phyloP scores from a whole-genome alignment of 2,797 vertebrate genomes.

The Rallus crepitans region DNA sequence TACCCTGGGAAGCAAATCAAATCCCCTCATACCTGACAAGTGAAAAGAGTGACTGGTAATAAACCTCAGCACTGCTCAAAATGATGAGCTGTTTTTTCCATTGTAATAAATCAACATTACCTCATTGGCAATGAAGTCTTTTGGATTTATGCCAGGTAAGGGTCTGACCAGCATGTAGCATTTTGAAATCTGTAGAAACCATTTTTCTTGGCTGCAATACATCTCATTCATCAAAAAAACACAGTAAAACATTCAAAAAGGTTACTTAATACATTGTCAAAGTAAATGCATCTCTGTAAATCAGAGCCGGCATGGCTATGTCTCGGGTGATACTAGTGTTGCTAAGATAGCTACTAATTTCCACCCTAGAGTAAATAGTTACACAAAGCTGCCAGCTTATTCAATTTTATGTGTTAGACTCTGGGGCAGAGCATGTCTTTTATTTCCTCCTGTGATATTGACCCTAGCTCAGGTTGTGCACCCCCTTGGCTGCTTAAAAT shows the following conservation, averaged over 20 bases:
- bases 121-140: neutral
- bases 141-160: conserved; percentile 29
- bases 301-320: conserved; percentile 41
- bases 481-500: conserved; percentile 41
- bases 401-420: conserved; percentile 74
- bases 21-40: neutral
- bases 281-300: conserved; percentile 57
- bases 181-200: neutral
- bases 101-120: conserved; percentile 30
- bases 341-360: conserved; percentile 79
- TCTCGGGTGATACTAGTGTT: conserved; percentile 65
- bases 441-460: conserved; percentile 59
- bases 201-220: conserved; percentile 18
- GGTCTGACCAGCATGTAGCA: neutral
- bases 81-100: conserved; percentile 2
- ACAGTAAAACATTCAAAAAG: conserved; percentile 48
- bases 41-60: conserved; percentile 10
- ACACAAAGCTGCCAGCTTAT: conserved; percentile 70
- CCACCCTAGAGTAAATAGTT: conserved; percentile 75
- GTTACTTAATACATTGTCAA: conserved; percentile 42
- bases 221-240: neutral
- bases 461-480: conserved; percentile 10
- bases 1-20: neutral
- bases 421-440: conserved; percentile 55
- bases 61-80: neutral